phyloP scores from a whole-genome alignment of 2,113 vertebrate species.

The Ochotona curzoniae region DNA sequence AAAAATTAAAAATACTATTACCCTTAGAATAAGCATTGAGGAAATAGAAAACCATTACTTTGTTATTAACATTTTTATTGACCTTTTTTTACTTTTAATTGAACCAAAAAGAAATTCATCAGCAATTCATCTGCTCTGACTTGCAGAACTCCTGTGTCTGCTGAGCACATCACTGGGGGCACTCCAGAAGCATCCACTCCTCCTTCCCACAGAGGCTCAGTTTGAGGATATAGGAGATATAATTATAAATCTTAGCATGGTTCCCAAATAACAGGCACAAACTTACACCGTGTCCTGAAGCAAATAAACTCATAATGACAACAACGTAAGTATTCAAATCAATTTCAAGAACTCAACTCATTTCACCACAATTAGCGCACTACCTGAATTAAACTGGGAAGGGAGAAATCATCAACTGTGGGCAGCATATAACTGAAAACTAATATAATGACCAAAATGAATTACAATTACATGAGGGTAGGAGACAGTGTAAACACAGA shows the following conservation, averaged over 20 bases:
- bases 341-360: slow-evolving; percentile 30
- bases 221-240: background rate
- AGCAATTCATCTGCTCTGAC: background rate
- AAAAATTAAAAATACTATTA: too few relatives aligned
- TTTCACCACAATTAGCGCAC: background rate
- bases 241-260: background rate
- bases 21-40: background rate
- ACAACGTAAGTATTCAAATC: background rate
- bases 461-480: background rate
- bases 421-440: background rate
- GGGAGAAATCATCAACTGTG: background rate
- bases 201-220: background rate
- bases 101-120: slow-evolving; percentile 17
- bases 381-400: background rate
- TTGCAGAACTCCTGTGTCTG: background rate
- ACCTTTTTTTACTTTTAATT: background rate
- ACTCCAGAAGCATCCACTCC: background rate
- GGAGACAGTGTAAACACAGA: background rate
- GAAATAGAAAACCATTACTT: background rate
- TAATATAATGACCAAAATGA: background rate
- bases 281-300: background rate
- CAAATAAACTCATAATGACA: background rate
- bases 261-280: background rate
- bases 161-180: background rate
- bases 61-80: background rate